phyloP scores from a whole-genome alignment of 1,140 invertebrate species.

The Nomia melanderi region DNA sequence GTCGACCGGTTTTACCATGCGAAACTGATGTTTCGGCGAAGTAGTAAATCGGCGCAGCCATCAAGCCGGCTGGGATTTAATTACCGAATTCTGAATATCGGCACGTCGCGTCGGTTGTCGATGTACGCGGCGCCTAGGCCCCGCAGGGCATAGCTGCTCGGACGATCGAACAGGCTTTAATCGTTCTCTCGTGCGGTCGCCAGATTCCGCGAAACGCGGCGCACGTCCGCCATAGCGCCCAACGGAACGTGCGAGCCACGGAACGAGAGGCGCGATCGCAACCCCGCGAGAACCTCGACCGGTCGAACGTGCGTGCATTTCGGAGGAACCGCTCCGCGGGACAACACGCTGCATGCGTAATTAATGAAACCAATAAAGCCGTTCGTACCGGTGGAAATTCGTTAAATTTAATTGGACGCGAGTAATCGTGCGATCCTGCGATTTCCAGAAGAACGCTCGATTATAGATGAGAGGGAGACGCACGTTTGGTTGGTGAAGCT shows the following conservation, averaged over 20 bases:
- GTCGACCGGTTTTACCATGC: conserved; percentile 4
- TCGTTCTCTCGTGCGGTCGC: conserved; percentile 41
- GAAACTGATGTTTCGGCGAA: conserved; percentile 36
- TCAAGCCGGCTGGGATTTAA: conserved; percentile 71
- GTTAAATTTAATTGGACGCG: conserved; percentile 80
- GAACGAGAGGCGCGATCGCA: conserved; percentile 6
- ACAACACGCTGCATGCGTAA: conserved; percentile 74
- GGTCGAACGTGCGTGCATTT: conserved; percentile 47
- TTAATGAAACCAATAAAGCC: conserved; percentile 80
- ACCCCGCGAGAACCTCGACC: conserved; percentile 10
- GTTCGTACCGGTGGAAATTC: conserved; percentile 69
- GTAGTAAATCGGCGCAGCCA: conserved; percentile 47
- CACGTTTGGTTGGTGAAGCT: no score
- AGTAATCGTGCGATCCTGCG: conserved; percentile 65
- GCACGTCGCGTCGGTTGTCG: conserved; percentile 72
- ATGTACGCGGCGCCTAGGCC: conserved; percentile 32
- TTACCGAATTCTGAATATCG: conserved; percentile 76
- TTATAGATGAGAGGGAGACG: no score
- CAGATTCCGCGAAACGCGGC: conserved; percentile 41
- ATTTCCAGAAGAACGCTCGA: conserved; percentile 22
- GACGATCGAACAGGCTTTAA: conserved; percentile 56
- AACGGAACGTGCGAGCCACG: conserved; percentile 28
- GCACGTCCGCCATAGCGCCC: conserved; percentile 12
- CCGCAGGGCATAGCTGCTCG: conserved; percentile 68
- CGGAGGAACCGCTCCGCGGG: conserved; percentile 17